These are phyloP conservation scores for Zapus hudsonius DNA, from an alignment of 2,113 vertebrate species.

Conservation along the genomic window DNA sequence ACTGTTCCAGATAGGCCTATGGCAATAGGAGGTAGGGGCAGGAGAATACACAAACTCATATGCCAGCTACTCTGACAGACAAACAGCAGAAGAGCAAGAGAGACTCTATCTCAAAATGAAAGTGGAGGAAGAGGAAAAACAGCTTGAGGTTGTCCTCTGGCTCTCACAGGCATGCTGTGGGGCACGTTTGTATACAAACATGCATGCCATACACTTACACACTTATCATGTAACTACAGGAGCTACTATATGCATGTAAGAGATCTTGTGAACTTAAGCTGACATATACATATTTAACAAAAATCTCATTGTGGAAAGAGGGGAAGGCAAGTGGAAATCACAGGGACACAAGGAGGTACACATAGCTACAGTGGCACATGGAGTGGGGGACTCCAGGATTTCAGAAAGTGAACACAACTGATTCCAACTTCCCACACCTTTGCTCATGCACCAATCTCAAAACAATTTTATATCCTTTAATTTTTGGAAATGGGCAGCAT, in stretches of 20 bases:
- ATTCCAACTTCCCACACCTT: conserved; percentile 31
- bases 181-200: too few relatives aligned
- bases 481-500: conserved; percentile 45
- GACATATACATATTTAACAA: not conserved
- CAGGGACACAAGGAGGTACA: rapidly evolving
- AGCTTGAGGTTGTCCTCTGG: too few relatives aligned
- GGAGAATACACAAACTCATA: too few relatives aligned
- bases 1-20: too few relatives aligned
- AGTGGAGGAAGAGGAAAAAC: too few relatives aligned
- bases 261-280: not conserved
- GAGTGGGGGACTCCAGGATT: not conserved
- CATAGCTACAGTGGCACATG: not conserved
- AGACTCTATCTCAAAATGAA: too few relatives aligned
- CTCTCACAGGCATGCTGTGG: too few relatives aligned
- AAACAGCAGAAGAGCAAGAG: too few relatives aligned
- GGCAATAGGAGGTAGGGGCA: too few relatives aligned
- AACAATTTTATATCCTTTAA: conserved; percentile 55
- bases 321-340: not conserved
- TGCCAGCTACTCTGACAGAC: too few relatives aligned
- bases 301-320: not conserved
- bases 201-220: too few relatives aligned
- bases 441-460: conserved; percentile 52
- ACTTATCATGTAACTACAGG: not conserved
- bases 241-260: not conserved
- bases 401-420: conserved; percentile 18